Evolutionary conservation across 1,140 invertebrate genomes (phyloP).

Genomic region (Drosophila kepulauana): DNA sequence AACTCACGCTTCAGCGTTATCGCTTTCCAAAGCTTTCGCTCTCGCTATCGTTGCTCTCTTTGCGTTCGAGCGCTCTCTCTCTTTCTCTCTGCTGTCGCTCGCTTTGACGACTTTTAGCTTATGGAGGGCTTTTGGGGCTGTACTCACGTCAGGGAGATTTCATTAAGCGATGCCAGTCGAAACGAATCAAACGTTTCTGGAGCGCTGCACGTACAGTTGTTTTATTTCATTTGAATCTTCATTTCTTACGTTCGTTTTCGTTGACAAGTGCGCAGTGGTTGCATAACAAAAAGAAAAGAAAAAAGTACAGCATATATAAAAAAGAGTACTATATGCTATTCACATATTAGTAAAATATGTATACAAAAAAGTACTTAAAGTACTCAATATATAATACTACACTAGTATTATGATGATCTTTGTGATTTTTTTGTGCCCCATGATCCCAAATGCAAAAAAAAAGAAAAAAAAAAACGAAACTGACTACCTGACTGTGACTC

Average conservation of each 20-base stretch:
- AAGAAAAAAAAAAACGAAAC: neutral
- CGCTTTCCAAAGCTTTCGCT: slow-evolving; percentile 1
- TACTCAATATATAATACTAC: slow-evolving; percentile 10
- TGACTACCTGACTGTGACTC: slow-evolving; percentile 23
- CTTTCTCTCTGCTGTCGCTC: neutral
- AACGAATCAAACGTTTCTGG: slow-evolving; percentile 41
- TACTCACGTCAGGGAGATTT: slow-evolving; percentile 29
- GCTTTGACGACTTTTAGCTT: slow-evolving; percentile 22
- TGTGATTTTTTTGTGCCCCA: slow-evolving; percentile 23
- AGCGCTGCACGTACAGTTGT: slow-evolving; percentile 16
- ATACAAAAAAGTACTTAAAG: slow-evolving; percentile 1
- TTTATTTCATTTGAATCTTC: slow-evolving; percentile 27
- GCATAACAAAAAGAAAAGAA: slow-evolving; percentile 19
- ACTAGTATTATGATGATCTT: slow-evolving; percentile 14
- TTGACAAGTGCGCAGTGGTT: slow-evolving; percentile 58
- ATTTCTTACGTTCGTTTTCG: slow-evolving; percentile 27
- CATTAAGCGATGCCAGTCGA: slow-evolving; percentile 54
- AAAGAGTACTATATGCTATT: slow-evolving; percentile 6
- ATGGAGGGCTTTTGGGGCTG: slow-evolving; percentile 35
- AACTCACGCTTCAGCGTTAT: slow-evolving; percentile 5
- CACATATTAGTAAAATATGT: slow-evolving; percentile 7
- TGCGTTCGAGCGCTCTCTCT: neutral
- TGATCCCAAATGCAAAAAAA: slow-evolving; percentile 4
- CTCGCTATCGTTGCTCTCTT: neutral
- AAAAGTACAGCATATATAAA: too few relatives aligned